Conservation (phyloP, 2,797 vertebrate genomes). For the Acanthornis magna region DNA sequence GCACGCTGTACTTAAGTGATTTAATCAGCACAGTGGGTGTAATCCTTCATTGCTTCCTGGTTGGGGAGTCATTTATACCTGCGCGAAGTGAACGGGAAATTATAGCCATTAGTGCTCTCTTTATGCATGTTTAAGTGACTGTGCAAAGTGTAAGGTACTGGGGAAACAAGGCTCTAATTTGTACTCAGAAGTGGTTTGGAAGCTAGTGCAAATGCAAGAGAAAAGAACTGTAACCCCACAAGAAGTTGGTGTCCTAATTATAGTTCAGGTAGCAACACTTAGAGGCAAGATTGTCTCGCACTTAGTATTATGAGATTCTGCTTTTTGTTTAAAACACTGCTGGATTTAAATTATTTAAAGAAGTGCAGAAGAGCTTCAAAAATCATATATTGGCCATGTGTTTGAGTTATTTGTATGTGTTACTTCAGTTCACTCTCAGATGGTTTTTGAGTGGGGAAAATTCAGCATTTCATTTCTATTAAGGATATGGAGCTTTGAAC, state of each 20-base stretch:
- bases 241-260: neutral
- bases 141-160: conserved; percentile 9
- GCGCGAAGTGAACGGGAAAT: neutral
- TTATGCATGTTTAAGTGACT: conserved; percentile 51
- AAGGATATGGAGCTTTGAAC: neutral
- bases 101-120: neutral
- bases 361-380: neutral
- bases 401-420: neutral
- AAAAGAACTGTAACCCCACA: neutral
- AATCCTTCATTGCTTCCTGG: conserved; percentile 26
- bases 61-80: conserved; percentile 17
- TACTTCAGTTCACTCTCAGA: neutral
- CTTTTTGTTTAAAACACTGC: neutral
- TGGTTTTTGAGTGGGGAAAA: neutral
- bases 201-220: neutral
- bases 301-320: neutral
- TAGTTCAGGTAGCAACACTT: neutral
- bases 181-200: neutral
- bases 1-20: neutral
- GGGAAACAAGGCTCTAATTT: conserved; percentile 6
- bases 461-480: neutral
- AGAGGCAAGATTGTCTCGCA: neutral
- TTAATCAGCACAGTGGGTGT: conserved; percentile 32
- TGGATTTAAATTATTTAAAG: neutral
- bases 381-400: neutral